A percentile compares a stretch with the other conserved stretches of the same genome.
phyloP scores from a whole-genome alignment of 2,797 vertebrate species.

The Margarornis squamiger region DNA sequence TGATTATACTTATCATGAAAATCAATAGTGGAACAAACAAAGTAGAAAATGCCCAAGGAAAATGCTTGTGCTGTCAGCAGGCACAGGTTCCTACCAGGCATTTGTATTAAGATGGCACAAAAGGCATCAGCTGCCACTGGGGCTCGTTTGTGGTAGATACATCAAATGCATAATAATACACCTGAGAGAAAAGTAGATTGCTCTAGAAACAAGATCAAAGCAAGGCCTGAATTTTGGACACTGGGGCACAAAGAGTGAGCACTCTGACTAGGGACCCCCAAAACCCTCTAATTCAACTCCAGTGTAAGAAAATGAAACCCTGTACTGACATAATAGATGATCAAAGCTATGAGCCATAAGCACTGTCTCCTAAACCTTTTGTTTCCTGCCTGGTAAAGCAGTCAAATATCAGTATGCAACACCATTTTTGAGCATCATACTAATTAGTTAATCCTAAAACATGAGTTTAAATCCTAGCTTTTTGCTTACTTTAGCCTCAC shows the following conservation, averaged over 20 bases:
- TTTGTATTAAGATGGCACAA: background rate
- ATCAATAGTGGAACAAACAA: constrained; percentile 22
- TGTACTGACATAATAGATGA: background rate
- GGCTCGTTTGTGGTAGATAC: background rate
- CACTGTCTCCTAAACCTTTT: background rate
- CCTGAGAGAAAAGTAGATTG: background rate
- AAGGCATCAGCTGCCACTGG: background rate
- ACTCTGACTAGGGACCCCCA: background rate
- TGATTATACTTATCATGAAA: background rate
- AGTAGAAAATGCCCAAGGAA: background rate
- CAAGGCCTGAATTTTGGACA: background rate
- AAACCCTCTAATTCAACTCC: background rate
- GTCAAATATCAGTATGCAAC: background rate
- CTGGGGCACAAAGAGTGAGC: background rate
- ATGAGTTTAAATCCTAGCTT: background rate
- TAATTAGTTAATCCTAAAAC: constrained; percentile 1
- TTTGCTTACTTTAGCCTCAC: background rate
- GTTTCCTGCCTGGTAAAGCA: background rate
- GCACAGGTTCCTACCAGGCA: background rate
- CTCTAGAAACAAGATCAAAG: background rate
- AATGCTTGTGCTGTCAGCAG: background rate
- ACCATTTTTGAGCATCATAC: background rate
- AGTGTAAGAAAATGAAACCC: background rate
- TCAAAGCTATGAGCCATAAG: background rate
- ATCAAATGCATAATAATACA: background rate